Evolutionary conservation across 2,797 vertebrate species (phyloP), one percentile per base, ranked within the genome.

Genomic region (Leptatherina wallacei): DNA sequence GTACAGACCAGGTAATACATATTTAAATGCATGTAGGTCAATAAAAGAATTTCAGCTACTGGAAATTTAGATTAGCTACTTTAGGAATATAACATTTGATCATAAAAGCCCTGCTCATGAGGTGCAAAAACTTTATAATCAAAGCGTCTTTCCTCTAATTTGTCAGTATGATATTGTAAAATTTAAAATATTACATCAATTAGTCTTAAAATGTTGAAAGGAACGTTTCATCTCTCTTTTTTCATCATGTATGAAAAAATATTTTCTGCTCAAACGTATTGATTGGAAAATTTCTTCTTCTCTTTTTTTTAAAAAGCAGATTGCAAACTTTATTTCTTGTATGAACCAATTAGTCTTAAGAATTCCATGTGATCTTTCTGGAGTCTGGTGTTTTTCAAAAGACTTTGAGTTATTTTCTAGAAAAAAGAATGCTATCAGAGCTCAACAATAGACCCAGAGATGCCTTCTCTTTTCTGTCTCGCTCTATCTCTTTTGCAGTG

Each of bases 301-400:
- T 12, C 10, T 16, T 54, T 27, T 27, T 54, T 1, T 27, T 2
- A 27, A 27, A 8, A 51, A 54, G 11, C 24, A 54, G 6, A 54
- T 29, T 13, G 27, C 12, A 54, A 54, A 47, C 55, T 27, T 33
- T 24, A n/a, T 16, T 58, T 16, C 22, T 33, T 57, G 0, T 0
- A 42, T 20, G n/a, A 67, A 57, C 42, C 29, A 47, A 47, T 58
- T 58, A 35, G 13, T 58, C 22, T 42, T 27, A 44, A 47, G 55
- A 67, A 58, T 44, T 44, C 22, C 14, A 10, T 29, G 24, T 42
- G 18, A 42, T 61, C 27, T 29, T 61, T 8, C 8, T 10, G 20
- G 7, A 44, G 18, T 40, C 24, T 42, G 9, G 2, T 20, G 8
- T 22, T 3, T 42, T n/a, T 61, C 24, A 52, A 69, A 52, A 38